Conservation (phyloP, 1,140 invertebrate species). For the Caenorhabditis latens region DNA sequence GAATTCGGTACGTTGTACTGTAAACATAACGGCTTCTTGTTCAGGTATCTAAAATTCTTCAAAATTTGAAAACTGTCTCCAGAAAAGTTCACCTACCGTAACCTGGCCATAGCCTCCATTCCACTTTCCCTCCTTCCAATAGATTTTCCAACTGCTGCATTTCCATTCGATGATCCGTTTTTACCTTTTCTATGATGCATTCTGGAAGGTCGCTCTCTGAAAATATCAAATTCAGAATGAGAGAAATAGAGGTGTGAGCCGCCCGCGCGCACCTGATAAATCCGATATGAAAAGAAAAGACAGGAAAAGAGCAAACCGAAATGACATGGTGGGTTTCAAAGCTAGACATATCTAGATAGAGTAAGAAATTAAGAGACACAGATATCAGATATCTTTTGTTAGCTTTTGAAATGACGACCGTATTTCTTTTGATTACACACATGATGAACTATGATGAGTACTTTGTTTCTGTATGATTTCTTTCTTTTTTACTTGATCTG, state of each 20-base stretch:
- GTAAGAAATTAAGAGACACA: background rate
- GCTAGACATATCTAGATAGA: background rate
- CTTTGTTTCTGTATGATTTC: too few species aligned
- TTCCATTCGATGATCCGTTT: background rate
- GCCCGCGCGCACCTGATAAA: background rate
- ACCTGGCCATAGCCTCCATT: slow-evolving; percentile 53
- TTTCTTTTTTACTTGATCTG: too few species aligned
- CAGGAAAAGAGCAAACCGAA: slow-evolving; percentile 42
- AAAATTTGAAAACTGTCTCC: background rate
- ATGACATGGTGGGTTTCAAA: slow-evolving; percentile 2
- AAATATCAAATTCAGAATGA: background rate
- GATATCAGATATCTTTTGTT: background rate
- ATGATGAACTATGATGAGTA: background rate
- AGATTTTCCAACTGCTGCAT: slow-evolving; percentile 31
- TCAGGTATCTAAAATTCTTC: slow-evolving; percentile 60
- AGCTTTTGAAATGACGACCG: slow-evolving; percentile 32
- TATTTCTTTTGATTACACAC: background rate
- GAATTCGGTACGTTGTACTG: slow-evolving; percentile 68
- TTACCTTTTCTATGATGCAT: slow-evolving; percentile 61
- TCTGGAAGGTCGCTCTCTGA: slow-evolving; percentile 56
- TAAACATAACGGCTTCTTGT: slow-evolving; percentile 70
- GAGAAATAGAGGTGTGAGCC: background rate
- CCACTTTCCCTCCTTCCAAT: slow-evolving; percentile 42
- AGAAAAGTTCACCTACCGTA: background rate
- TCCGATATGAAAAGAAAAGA: background rate